Base-by-base conservation (phyloP, 2,888 invertebrate species). In the Linnaemya vulpina region DNA sequence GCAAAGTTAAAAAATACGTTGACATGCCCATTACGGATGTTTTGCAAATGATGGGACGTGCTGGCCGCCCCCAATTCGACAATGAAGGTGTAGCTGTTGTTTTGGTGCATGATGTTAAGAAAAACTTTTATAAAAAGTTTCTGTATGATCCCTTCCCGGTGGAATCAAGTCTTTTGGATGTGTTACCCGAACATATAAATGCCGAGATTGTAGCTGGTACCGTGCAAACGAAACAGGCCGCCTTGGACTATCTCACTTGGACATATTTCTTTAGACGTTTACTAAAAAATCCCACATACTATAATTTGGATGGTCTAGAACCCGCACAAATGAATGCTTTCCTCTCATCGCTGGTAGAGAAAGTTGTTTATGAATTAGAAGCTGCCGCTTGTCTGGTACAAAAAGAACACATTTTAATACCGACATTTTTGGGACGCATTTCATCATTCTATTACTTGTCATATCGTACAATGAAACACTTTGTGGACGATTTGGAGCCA, bases 21-120 rank as follows among this genome's bases (percentile, higher is more conserved):
- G 99, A 99, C 91, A 99, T 99, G 96, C 99, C 99, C 0, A 99
- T 99, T 68, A 99, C 99, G 0, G 99, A 99, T 93, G 99, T 99
- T 0, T 93, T 99, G 79, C 99, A 99, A 93, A 99, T 99, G 99
- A 99, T 99, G 96, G 99, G 99, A 1, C 94, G 99, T 78, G 99
- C 99, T 79, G 99, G 99, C 0, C 94, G 99, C 74, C 99, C 99
- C 0, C 97, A 99, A 93, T 99, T 96, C 90, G 99, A 99, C 92
- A 96, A 96, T 89, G 96, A 97, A 88, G 99, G 97, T 0, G 95
- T 97, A 0, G 97, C 97, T 0, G 96, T 97, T 7, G 96, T 97
- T 1, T 93, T 97, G 87, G 97, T 99, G 0, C 99, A 99, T 90
- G 99, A 99, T 89, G 95, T 97, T 63, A 99, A 99, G 93, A 99